These are phyloP conservation scores for Salminus brasiliensis DNA, from an alignment of 2,113 vertebrate species.

Conservation along the genomic window DNA sequence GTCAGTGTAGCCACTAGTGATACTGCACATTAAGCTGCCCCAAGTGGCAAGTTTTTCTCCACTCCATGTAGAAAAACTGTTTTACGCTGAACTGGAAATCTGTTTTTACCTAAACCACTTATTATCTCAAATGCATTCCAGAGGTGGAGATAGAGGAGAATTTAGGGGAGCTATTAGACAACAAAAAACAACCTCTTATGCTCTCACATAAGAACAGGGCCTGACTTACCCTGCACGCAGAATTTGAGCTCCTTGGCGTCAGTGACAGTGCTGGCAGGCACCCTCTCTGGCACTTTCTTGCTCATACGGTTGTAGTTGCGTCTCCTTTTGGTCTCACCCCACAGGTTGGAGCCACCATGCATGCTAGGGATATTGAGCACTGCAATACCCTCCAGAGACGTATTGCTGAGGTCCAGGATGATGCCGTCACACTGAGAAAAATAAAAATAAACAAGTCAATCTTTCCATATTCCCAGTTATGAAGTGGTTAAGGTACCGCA, in stretches of 20 bases:
- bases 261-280: slow-evolving; percentile 74
- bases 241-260: slow-evolving; percentile 92
- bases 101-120: slow-evolving; percentile 33
- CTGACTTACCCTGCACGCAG: slow-evolving; percentile 88
- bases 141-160: slow-evolving; percentile 11
- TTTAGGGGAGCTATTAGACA: background rate
- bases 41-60: slow-evolving; percentile 28
- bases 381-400: slow-evolving; percentile 90
- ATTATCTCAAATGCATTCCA: slow-evolving; percentile 28
- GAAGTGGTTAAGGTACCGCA: background rate
- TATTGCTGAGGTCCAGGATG: slow-evolving; percentile 86
- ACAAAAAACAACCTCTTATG: background rate
- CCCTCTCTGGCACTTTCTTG: slow-evolving; percentile 80
- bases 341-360: slow-evolving; percentile 95
- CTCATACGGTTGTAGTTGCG: slow-evolving; percentile 86
- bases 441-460: slow-evolving; percentile 15
- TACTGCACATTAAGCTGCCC: slow-evolving; percentile 35
- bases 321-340: slow-evolving; percentile 92
- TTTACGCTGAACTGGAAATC: slow-evolving; percentile 24
- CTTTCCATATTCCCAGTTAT: background rate
- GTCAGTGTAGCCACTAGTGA: slow-evolving; percentile 34
- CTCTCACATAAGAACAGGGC: background rate
- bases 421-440: slow-evolving; percentile 86
- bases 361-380: slow-evolving; percentile 98
- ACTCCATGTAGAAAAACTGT: slow-evolving; percentile 12